Conservation (phyloP, 2,888 invertebrate genomes). For the Drosophila suboccidentalis region DNA sequence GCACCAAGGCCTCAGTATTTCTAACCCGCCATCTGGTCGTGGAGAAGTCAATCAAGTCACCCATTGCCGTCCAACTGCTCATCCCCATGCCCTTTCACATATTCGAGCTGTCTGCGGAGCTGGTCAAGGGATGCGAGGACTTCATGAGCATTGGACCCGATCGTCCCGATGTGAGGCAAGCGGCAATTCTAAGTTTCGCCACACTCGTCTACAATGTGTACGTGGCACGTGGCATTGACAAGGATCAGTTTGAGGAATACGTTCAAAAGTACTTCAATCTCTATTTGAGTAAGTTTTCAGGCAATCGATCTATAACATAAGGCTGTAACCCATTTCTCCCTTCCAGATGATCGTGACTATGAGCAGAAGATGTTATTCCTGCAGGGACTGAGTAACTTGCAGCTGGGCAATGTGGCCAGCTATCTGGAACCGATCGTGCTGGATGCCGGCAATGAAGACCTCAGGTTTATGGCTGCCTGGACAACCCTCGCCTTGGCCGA, state of each 20-base stretch:
- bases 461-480: constrained; percentile 89
- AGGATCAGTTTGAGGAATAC: constrained; percentile 90
- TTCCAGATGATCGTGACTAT: constrained; percentile 88
- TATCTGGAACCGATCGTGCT: constrained; percentile 87
- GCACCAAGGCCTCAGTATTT: constrained; percentile 89
- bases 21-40: constrained; percentile 89
- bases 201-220: constrained; percentile 89
- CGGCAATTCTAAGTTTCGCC: constrained; percentile 90
- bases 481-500: constrained; percentile 87
- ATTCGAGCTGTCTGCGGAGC: constrained; percentile 87
- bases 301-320: background rate
- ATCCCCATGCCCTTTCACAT: constrained; percentile 90
- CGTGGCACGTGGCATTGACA: constrained; percentile 86
- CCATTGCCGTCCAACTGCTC: constrained; percentile 89
- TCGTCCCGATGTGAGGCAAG: constrained; percentile 88
- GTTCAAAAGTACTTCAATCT: constrained; percentile 90
- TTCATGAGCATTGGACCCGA: constrained; percentile 85
- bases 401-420: constrained; percentile 87
- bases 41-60: constrained; percentile 88
- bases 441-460: constrained; percentile 86
- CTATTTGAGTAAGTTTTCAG: constrained; percentile 87
- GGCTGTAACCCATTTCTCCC: background rate
- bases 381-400: constrained; percentile 90
- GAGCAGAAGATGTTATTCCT: constrained; percentile 90
- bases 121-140: constrained; percentile 87